These are phyloP conservation scores for Sclerodermus sp. DNA, from an alignment of 2,888 invertebrate genomes.

Conservation along the genomic window DNA sequence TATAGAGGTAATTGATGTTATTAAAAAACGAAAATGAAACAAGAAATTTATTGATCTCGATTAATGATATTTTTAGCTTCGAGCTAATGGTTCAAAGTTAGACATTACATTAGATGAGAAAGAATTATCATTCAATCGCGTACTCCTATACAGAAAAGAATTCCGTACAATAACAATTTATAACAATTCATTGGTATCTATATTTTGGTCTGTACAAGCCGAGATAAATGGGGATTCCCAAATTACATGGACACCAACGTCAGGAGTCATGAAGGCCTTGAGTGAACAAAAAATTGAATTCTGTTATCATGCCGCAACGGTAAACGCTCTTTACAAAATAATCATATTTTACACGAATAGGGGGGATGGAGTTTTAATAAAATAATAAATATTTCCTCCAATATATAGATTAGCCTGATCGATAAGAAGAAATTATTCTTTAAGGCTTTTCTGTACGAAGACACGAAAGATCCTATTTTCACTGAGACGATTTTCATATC, in stretches of 20 bases:
- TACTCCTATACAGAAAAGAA: slow-evolving; percentile 60
- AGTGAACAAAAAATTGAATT: slow-evolving; percentile 29
- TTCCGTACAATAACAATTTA: slow-evolving; percentile 60
- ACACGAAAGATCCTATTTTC: slow-evolving; percentile 59
- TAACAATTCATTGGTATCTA: slow-evolving; percentile 63
- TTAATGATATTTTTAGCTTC: slow-evolving; percentile 45
- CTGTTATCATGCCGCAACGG: slow-evolving; percentile 31
- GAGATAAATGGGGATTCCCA: slow-evolving; percentile 52
- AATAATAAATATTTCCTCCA: neutral
- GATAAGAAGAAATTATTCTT: slow-evolving; percentile 20
- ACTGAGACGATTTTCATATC: slow-evolving; percentile 57
- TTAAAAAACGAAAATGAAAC: neutral
- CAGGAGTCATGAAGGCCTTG: slow-evolving; percentile 27
- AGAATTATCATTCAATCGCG: slow-evolving; percentile 61
- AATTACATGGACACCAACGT: slow-evolving; percentile 31
- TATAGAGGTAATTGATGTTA: slow-evolving; percentile 41
- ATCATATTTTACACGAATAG: no score
- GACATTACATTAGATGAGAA: slow-evolving; percentile 57
- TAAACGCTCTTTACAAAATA: no score
- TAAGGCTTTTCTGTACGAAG: slow-evolving; percentile 56
- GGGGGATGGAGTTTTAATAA: neutral
- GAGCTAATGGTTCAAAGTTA: slow-evolving; percentile 61
- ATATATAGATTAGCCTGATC: slow-evolving; percentile 5
- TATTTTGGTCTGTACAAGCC: slow-evolving; percentile 62
- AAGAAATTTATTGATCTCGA: slow-evolving; percentile 1